These are phyloP conservation scores for Eupeodes latifasciatus DNA, from an alignment of 2,888 invertebrate genomes.

Conservation along the genomic window DNA sequence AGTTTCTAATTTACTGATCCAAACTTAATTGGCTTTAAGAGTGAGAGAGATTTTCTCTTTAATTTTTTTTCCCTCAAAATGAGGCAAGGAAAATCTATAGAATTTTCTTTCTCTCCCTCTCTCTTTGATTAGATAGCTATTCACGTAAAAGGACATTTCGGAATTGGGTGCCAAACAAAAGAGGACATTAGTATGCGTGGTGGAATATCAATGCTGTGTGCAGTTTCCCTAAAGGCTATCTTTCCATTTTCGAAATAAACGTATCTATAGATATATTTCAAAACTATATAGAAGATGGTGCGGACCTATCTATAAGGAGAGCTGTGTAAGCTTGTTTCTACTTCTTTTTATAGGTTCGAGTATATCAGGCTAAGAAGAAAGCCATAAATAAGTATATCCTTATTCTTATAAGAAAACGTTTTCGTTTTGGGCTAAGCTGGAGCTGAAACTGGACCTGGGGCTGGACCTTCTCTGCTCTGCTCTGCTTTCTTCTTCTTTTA, in stretches of 20 bases:
- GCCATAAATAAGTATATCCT: constrained; percentile 55
- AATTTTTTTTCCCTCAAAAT: neutral
- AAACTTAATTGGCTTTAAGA: constrained; percentile 66
- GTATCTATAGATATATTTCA: constrained; percentile 12
- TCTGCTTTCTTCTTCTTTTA: constrained; percentile 26
- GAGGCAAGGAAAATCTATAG: neutral
- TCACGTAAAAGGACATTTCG: constrained; percentile 22
- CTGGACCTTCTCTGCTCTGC: neutral
- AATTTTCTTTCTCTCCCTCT: no score
- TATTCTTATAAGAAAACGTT: constrained; percentile 48
- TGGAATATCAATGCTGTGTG: constrained; percentile 34
- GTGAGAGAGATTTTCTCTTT: neutral
- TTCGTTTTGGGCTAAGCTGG: constrained; percentile 65
- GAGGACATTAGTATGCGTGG: constrained; percentile 69
- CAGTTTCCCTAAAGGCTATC: constrained; percentile 15
- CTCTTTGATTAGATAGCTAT: constrained; percentile 51
- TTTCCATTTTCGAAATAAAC: neutral
- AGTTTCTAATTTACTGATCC: constrained; percentile 62
- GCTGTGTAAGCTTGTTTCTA: neutral
- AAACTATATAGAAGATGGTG: neutral
- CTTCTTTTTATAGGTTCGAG: neutral
- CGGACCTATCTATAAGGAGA: neutral
- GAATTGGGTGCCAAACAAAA: neutral
- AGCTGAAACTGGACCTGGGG: no score
- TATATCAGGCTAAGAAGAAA: constrained; percentile 23